A percentile compares a stretch with the other conserved stretches of the same genome.
phyloP scores from a whole-genome alignment of 2,888 invertebrate species.

The Eupithecia dodoneata region DNA sequence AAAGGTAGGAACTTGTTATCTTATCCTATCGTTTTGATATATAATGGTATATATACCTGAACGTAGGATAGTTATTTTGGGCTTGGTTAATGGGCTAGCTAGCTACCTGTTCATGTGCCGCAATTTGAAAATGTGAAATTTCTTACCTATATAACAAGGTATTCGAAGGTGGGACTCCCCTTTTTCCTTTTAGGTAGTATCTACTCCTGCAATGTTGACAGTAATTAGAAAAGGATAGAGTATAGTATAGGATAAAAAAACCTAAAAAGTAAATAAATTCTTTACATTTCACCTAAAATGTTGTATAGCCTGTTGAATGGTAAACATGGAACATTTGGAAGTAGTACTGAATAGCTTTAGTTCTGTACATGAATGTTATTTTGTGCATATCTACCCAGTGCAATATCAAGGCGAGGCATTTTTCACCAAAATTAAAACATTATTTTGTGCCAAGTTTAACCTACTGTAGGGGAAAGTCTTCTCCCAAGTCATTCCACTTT shows the following conservation, averaged over 20 bases:
- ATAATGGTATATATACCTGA: not conserved
- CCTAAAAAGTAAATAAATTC: not conserved
- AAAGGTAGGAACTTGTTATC: constrained; percentile 58
- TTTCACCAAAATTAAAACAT: not conserved
- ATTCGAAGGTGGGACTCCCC: not conserved
- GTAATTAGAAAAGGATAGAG: not conserved
- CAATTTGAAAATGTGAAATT: not conserved
- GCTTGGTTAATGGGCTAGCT: not conserved
- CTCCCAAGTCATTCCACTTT: not conserved
- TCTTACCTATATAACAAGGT: not conserved
- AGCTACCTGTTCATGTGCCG: not conserved
- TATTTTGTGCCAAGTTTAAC: not conserved
- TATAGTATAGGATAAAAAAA: not conserved
- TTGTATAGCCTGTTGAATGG: not conserved
- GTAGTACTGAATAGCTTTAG: not conserved
- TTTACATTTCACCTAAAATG: not conserved
- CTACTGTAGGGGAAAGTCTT: not conserved
- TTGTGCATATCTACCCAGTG: not conserved
- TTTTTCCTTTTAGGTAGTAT: not conserved
- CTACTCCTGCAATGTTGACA: not conserved
- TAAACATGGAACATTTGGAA: not conserved
- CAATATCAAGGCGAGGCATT: not conserved
- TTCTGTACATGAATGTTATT: not conserved
- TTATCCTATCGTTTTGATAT: not conserved
- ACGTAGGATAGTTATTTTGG: constrained; percentile 14